phyloP scores from a whole-genome alignment of 2,797 vertebrate species.

The Balearica regulorum region DNA sequence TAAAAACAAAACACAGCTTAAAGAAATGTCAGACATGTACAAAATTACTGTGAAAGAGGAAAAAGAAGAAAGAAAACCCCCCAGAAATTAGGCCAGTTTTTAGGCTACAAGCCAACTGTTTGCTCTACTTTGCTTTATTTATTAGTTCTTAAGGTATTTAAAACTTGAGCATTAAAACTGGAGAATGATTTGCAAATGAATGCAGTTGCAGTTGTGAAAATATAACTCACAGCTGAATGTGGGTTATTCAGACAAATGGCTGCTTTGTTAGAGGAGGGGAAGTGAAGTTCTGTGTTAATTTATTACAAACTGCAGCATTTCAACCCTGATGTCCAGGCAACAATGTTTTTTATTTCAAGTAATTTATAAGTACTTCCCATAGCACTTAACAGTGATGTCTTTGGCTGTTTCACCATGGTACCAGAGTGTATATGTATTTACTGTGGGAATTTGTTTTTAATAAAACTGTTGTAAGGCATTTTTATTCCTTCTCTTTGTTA shows the following conservation, averaged over 20 bases:
- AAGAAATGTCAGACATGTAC: conserved; percentile 72
- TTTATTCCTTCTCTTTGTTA: conserved; percentile 82
- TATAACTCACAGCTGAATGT: conserved; percentile 90
- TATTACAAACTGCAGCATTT: conserved; percentile 95
- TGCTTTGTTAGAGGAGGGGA: conserved; percentile 83
- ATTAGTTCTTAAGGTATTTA: conserved; percentile 91
- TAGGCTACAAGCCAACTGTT: conserved; percentile 85
- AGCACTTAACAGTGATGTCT: conserved; percentile 80
- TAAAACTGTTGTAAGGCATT: conserved; percentile 80
- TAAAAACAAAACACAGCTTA: conserved; percentile 71
- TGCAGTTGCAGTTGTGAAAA: conserved; percentile 92
- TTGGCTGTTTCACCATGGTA: conserved; percentile 75
- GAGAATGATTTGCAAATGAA: conserved; percentile 96
- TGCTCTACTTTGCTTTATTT: conserved; percentile 87
- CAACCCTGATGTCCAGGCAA: conserved; percentile 94
- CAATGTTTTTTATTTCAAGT: conserved; percentile 86
- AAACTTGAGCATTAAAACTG: conserved; percentile 87
- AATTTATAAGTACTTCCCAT: conserved; percentile 85
- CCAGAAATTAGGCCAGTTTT: conserved; percentile 79
- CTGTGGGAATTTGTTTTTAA: conserved; percentile 88
- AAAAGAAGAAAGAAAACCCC: conserved; percentile 59
- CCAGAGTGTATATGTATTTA: conserved; percentile 81
- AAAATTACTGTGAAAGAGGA: conserved; percentile 69
- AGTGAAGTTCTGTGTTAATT: conserved; percentile 89
- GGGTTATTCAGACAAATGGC: conserved; percentile 87